Conservation (phyloP, 1,140 invertebrate species). For the Drosophila elegans region DNA sequence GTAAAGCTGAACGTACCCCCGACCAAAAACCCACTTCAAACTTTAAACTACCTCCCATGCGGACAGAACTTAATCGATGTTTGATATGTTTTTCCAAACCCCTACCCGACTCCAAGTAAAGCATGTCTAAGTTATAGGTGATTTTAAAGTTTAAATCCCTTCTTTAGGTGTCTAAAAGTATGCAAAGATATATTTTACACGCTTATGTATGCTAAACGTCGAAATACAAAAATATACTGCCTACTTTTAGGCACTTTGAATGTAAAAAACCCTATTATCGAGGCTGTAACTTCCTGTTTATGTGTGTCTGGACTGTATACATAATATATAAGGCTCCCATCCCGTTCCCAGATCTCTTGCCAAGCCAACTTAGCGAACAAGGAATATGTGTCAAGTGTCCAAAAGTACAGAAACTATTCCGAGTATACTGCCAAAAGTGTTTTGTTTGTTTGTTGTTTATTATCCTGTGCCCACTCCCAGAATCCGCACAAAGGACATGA, state of each 20-base stretch:
- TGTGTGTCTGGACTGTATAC: conserved; percentile 15
- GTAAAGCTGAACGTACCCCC: conserved; percentile 47
- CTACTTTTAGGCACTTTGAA: neutral
- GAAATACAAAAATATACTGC: neutral
- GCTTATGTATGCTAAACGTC: too few relatives aligned
- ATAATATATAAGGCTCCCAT: conserved; percentile 6
- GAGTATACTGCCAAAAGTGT: conserved; percentile 46
- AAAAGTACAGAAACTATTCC: conserved; percentile 33
- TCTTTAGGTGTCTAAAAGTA: neutral
- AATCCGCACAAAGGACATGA: conserved; percentile 25
- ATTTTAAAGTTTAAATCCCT: neutral
- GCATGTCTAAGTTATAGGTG: conserved; percentile 6
- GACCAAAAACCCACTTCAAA: conserved; percentile 7
- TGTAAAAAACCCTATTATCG: neutral
- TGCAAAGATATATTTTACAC: neutral
- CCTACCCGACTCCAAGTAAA: conserved; percentile 5
- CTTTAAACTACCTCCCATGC: neutral
- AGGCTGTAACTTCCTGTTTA: neutral
- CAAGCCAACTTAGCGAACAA: conserved; percentile 45
- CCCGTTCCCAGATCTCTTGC: conserved; percentile 16
- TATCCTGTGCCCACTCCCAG: conserved; percentile 2
- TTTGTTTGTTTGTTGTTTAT: conserved; percentile 33
- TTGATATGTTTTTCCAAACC: conserved; percentile 21
- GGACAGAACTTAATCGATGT: conserved; percentile 35
- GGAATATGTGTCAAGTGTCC: conserved; percentile 58